These are phyloP conservation scores for Silurus glanis DNA, from an alignment of 2,113 vertebrate species.

Conservation along the genomic window DNA sequence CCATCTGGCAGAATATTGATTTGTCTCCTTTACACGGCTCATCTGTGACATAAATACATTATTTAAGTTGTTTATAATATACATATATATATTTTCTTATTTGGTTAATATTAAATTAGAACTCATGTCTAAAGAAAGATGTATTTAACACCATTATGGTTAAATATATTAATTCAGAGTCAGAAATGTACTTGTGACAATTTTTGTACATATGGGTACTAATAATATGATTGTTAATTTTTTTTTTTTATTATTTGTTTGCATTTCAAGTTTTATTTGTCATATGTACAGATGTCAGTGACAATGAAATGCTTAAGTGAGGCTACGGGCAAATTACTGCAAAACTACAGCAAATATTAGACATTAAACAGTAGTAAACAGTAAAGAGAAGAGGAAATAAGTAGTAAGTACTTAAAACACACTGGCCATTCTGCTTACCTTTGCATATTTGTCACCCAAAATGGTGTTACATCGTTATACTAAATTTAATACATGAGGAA, in stretches of 20 bases:
- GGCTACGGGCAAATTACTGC: too few species aligned
- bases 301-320: too few species aligned
- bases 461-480: too few species aligned
- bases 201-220: constrained; percentile 6
- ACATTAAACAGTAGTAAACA: too few species aligned
- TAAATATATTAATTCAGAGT: not conserved
- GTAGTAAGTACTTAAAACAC: not conserved
- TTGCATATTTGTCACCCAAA: too few species aligned
- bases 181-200: too few species aligned
- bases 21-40: constrained; percentile 91
- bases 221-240: not conserved
- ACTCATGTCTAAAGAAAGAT: not conserved
- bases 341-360: too few species aligned
- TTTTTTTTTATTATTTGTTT: not conserved
- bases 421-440: not conserved
- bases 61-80: not conserved
- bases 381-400: too few species aligned
- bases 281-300: too few species aligned
- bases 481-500: not conserved
- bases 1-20: constrained; percentile 99
- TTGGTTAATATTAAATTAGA: not conserved
- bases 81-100: not conserved
- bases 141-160: not conserved
- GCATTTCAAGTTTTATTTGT: not conserved
- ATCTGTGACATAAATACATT: constrained; percentile 72